Evolutionary conservation across 1,140 invertebrate species (phyloP), one percentile per base, ranked within the genome.

Genomic region (Tenebrio molitor): DNA sequence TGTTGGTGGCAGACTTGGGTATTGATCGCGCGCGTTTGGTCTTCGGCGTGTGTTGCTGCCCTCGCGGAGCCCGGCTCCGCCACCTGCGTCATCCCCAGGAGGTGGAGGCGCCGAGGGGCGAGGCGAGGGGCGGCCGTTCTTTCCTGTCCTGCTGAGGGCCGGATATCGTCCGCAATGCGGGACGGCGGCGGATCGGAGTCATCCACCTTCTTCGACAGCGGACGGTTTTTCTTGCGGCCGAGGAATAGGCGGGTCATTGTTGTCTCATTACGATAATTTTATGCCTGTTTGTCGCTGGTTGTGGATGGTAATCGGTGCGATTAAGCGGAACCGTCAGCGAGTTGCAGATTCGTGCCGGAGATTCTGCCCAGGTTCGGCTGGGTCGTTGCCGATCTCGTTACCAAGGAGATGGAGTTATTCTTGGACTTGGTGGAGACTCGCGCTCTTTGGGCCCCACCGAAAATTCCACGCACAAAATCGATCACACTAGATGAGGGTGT

Each of bases 131-230:
- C 7, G 23, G n/a, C n/a, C 23, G n/a, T 58, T 58, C 50, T 58
- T 58, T 58, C 50, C 50, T 58, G 50, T 25, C 23, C 50, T 58
- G 50, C 50, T 58, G 50, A 58, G 50, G 50, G 50, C 50, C 50
- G 50, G 50, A 58, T 58, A 58, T 58, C 29, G 50, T 34, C 50
- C 50, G 50, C 50, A 58, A 58, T 58, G 50, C 50, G 50, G 50
- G 50, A 58, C 23, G 50, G 12, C 12, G 7, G 8, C 25, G 3
- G 14, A n/a, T 17, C 44, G 16, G 50, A 58, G 50, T 58, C 50
- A 58, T 58, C 50, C 50, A 58, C 50, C 50, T 29, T 23, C 23
- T 58, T 58, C n/a, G 10, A 58, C 25, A 29, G 8, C 25, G 8
- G 10, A 58, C 25, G 8, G 8, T 8, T 4, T 29, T 29, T 8